A percentile compares a stretch with the other conserved stretches of the same genome.
These are phyloP conservation scores for Malthinus seriepunctatus DNA, from an alignment of 2,888 invertebrate genomes.

Conservation along the genomic window DNA sequence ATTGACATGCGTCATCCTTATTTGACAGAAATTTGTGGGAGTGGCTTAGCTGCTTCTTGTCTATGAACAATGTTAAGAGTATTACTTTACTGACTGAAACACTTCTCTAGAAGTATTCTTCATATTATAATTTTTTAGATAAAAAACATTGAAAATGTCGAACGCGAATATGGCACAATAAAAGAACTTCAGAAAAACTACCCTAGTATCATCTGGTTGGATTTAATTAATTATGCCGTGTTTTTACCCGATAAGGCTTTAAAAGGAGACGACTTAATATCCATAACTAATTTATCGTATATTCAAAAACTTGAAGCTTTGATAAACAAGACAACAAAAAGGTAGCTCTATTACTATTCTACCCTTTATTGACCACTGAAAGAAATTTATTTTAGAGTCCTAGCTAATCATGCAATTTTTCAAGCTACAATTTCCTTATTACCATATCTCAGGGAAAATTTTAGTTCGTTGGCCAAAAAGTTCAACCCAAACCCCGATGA, in stretches of 20 bases:
- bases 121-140: constrained; percentile 16
- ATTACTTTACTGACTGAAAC: too few relatives aligned
- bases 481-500: constrained; percentile 82
- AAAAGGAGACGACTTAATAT: constrained; percentile 52
- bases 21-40: too few relatives aligned
- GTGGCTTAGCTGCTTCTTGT: too few relatives aligned
- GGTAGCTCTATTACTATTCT: constrained; percentile 26
- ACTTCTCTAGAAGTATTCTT: too few relatives aligned
- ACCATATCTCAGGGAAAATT: constrained; percentile 72
- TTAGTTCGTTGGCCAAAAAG: constrained; percentile 76
- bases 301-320: constrained; percentile 46
- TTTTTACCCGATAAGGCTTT: constrained; percentile 44
- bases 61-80: too few relatives aligned
- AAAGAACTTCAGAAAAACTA: constrained; percentile 53
- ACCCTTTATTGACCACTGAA: not conserved
- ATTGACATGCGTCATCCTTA: too few relatives aligned
- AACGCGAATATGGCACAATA: constrained; percentile 55
- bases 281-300: constrained; percentile 57
- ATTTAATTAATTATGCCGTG: constrained; percentile 55
- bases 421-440: constrained; percentile 78
- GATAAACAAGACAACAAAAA: constrained; percentile 29
- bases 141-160: constrained; percentile 23
- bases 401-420: constrained; percentile 94
- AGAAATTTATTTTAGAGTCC: constrained; percentile 54
- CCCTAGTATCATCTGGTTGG: constrained; percentile 52